Conservation (phyloP, 2,113 vertebrate species). For the Proteles cristata region DNA sequence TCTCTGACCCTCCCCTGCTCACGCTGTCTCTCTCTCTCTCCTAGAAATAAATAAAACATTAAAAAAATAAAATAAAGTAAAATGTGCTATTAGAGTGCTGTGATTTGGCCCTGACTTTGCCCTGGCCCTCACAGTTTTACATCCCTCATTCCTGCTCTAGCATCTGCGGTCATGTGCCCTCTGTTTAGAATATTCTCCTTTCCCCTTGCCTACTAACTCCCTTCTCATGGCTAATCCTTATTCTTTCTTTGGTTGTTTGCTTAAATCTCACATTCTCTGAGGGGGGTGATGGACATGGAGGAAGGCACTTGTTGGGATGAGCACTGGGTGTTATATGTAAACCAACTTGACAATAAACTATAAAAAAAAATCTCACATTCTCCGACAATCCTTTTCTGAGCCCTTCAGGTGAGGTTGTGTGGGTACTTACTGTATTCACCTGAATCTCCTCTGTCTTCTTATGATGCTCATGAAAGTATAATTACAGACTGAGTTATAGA, state of each 20-base stretch:
- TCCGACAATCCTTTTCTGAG: not conserved
- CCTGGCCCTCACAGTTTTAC: not conserved
- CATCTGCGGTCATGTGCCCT: not conserved
- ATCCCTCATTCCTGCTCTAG: not conserved
- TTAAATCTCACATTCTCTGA: not conserved
- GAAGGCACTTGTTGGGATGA: too few relatives aligned
- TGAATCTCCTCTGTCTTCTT: not conserved
- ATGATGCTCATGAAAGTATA: not conserved
- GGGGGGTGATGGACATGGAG: too few relatives aligned
- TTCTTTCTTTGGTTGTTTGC: not conserved
- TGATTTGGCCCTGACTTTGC: not conserved
- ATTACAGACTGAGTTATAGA: not conserved
- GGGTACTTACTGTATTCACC: accelerated
- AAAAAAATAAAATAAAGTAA: not conserved
- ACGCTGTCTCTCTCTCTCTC: too few relatives aligned
- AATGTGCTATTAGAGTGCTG: not conserved
- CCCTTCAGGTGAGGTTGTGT: not conserved
- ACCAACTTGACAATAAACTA: too few relatives aligned
- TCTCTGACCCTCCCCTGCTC: too few relatives aligned
- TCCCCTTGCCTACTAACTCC: not conserved
- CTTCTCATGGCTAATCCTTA: not conserved
- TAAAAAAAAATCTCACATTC: not conserved
- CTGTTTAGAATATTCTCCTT: not conserved
- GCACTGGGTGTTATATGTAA: too few relatives aligned
- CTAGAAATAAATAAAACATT: too few relatives aligned